A percentile compares a stretch with the other conserved stretches of the same genome.
Evolutionary conservation across 2,888 invertebrate species (phyloP).

Genomic region (Metalampra italica): DNA sequence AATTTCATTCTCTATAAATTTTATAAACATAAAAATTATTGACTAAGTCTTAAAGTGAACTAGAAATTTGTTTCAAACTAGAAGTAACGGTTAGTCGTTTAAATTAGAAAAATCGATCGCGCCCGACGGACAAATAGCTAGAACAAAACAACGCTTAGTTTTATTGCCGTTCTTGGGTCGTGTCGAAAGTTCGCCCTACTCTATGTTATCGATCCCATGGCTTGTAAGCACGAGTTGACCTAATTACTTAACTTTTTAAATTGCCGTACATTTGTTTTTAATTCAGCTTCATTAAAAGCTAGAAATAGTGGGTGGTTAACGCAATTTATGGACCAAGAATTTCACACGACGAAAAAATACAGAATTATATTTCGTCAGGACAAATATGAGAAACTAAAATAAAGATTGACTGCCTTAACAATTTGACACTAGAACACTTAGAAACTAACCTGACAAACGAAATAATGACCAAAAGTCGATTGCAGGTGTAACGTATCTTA

Average conservation of each 20-base stretch:
- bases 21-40: too few relatives aligned
- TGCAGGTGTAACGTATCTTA: too few relatives aligned
- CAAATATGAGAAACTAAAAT: too few relatives aligned
- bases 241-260: slow-evolving; percentile 66
- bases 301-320: neutral
- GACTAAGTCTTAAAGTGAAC: slow-evolving; percentile 1
- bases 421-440: too few relatives aligned
- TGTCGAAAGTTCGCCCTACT: slow-evolving; percentile 41
- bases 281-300: slow-evolving; percentile 7
- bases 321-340: too few relatives aligned
- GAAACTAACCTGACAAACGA: too few relatives aligned
- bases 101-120: slow-evolving; percentile 53
- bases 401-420: too few relatives aligned
- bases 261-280: slow-evolving; percentile 23
- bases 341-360: too few relatives aligned
- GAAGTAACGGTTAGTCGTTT: slow-evolving; percentile 21
- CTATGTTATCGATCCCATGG: slow-evolving; percentile 48
- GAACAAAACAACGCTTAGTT: slow-evolving; percentile 46
- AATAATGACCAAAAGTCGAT: too few relatives aligned
- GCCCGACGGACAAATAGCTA: slow-evolving; percentile 35
- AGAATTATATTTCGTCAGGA: too few relatives aligned
- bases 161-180: slow-evolving; percentile 50
- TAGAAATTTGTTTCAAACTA: slow-evolving; percentile 24
- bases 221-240: slow-evolving; percentile 56
- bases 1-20: too few relatives aligned